Conservation (phyloP, 2,888 invertebrate genomes). For the Morpho deidamia region DNA sequence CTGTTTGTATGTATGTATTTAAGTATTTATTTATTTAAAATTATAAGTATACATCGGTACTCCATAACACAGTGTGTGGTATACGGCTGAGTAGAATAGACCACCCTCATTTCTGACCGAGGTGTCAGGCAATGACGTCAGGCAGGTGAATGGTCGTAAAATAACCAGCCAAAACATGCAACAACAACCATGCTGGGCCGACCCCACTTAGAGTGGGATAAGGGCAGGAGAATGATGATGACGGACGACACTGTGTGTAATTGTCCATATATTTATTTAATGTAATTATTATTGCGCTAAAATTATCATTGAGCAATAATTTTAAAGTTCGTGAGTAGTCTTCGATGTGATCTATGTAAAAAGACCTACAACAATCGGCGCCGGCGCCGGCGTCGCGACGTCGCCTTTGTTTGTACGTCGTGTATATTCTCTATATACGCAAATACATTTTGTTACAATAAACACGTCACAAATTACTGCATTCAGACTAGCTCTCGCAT, state of each 20-base stretch:
- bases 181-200: no score
- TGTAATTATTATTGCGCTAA: slow-evolving; percentile 7
- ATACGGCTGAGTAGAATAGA: no score
- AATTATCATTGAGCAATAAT: not conserved
- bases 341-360: slow-evolving; percentile 20
- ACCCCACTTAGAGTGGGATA: no score
- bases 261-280: not conserved
- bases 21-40: slow-evolving; percentile 2
- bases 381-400: slow-evolving; percentile 52
- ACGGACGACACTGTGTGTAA: no score
- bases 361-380: slow-evolving; percentile 23
- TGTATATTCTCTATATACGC: slow-evolving; percentile 67
- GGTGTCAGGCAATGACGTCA: no score
- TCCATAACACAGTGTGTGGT: no score
- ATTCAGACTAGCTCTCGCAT: slow-evolving; percentile 12
- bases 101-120: no score
- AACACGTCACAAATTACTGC: slow-evolving; percentile 46
- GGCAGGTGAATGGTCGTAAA: no score
- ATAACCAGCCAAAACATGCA: no score
- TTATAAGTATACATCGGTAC: no score
- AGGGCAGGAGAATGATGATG: no score
- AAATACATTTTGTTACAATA: slow-evolving; percentile 57
- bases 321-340: slow-evolving; percentile 15
- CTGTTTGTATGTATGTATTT: not conserved
- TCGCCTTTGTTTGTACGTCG: slow-evolving; percentile 58